Evolutionary conservation across 2,113 vertebrate genomes (phyloP).

Genomic region (Notothenia rossii): DNA sequence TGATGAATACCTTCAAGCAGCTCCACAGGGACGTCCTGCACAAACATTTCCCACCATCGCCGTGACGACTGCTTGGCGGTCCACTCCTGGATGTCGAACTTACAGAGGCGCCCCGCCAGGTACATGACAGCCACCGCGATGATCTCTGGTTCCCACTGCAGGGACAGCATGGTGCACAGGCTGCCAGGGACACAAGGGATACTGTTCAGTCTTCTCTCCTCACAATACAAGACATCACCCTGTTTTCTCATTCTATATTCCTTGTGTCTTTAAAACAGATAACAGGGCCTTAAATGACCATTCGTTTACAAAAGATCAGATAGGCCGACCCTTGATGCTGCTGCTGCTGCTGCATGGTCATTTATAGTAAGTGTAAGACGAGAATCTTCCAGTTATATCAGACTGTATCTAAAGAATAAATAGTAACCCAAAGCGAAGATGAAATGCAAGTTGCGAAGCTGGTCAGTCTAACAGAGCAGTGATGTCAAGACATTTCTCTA

Average conservation of each 20-base stretch:
- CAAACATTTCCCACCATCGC: conserved; percentile 99
- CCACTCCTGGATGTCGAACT: conserved; percentile 99
- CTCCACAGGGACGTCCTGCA: conserved; percentile 97
- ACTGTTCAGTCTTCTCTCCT: not conserved
- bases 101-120: conserved; percentile 95
- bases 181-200: conserved; percentile 70
- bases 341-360: too few species aligned
- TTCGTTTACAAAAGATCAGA: too few species aligned
- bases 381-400: too few species aligned
- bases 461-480: too few species aligned
- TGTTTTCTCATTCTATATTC: not conserved
- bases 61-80: conserved; percentile 95
- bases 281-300: too few species aligned
- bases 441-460: too few species aligned
- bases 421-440: too few species aligned
- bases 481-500: too few species aligned
- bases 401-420: too few species aligned
- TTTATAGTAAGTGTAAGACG: too few species aligned
- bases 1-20: conserved; percentile 91
- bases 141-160: conserved; percentile 99
- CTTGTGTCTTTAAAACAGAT: too few species aligned
- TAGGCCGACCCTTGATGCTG: too few species aligned
- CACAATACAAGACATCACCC: not conserved
- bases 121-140: conserved; percentile 99
- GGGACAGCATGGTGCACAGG: conserved; percentile 96